Evolutionary conservation across 2,113 vertebrate species (phyloP), one percentile per base, ranked within the genome.

Genomic region (Sinocyclocheilus anshuiensis): DNA sequence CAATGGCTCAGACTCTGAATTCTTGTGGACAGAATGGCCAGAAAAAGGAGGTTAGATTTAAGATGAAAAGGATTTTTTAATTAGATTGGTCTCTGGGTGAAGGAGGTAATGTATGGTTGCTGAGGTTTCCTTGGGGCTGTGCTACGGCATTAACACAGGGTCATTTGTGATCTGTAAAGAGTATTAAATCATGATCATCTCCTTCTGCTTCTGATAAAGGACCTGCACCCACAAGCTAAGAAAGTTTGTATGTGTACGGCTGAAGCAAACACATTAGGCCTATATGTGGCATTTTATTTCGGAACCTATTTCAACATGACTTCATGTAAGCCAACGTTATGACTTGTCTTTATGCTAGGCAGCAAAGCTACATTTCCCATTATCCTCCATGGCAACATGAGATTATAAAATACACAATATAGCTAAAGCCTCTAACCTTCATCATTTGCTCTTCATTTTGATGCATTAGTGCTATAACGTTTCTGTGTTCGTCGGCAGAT

Each of bases 141-240:
- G 45, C 45, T 39, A 50, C 2, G 24, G 77, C 45, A 81, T 74
- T 84, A 72, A 75, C 20, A n/a, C 42, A 24, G 77, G 71, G 77
- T 67, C 72, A 85, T 88, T 85, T 59, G 59, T 84, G 63, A 84
- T 33, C 69, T 8, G 16, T n/a, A 71, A 59, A 75, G 24, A 69
- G 29, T 18, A 33, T 69, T 69, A 63, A 81, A 81, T 45, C 75
- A 26, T 67, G 0, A 6, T 42, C 9, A 9, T 9, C 45, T 11
- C 2, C 45, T 45, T 11, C 9, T 45, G 45, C 65, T 18, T 2
- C 15, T 24, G 22, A 61, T 24, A 61, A 61, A 61, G 22, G 4
- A 48, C 45, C 45, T 48, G 45, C 45, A 24, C n/a, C 67, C 65
- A 36, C 29, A 69, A 69, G 29, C 15, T 33, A 33, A 69, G 65